These are phyloP conservation scores for Papilio gigon DNA, from an alignment of 2,888 invertebrate species.

Conservation along the genomic window DNA sequence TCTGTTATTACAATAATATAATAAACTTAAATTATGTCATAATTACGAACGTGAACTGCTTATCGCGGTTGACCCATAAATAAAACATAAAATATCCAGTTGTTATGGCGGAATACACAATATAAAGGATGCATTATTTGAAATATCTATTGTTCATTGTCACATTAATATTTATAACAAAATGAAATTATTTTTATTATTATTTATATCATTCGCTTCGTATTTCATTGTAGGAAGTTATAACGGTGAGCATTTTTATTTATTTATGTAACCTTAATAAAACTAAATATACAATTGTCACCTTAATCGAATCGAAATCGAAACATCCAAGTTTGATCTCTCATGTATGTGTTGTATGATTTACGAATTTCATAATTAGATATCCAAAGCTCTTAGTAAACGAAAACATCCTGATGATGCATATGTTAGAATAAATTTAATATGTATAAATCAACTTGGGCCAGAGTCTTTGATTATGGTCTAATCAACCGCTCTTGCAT, in stretches of 20 bases:
- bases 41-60: constrained; percentile 24
- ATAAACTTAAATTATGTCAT: constrained; percentile 3
- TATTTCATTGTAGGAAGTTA: constrained; percentile 7
- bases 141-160: not conserved
- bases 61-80: constrained; percentile 20
- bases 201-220: not conserved
- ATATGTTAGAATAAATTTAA: too few species aligned
- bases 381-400: too few species aligned
- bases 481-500: too few species aligned
- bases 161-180: not conserved
- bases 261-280: not conserved
- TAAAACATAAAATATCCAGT: constrained; percentile 6
- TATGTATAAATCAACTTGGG: too few species aligned
- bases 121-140: constrained; percentile 8
- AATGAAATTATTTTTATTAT: constrained; percentile 23
- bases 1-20: not conserved
- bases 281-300: too few species aligned
- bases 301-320: too few species aligned
- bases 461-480: too few species aligned
- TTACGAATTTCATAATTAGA: too few species aligned
- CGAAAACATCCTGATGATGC: too few species aligned
- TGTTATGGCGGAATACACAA: constrained; percentile 14
- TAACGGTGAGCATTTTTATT: constrained; percentile 23
- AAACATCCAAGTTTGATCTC: too few species aligned
- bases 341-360: too few species aligned